Evolutionary conservation across 2,797 vertebrate genomes (phyloP).

Genomic region (Mormyrus hasselquistii): DNA sequence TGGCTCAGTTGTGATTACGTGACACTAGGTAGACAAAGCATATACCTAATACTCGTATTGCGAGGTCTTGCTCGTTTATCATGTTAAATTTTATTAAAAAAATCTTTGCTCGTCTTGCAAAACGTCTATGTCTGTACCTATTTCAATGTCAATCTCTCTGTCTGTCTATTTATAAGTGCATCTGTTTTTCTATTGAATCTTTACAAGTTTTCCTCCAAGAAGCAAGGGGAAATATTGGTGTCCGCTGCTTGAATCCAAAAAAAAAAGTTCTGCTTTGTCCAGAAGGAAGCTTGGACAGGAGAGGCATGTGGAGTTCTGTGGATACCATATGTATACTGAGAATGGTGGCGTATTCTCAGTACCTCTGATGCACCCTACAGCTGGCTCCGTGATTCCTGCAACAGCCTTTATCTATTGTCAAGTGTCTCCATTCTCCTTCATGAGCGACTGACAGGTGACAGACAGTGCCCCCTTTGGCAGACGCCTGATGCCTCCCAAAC

Average conservation of each 20-base stretch:
- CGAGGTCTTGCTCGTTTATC: neutral
- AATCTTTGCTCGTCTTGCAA: neutral
- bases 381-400: neutral
- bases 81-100: neutral
- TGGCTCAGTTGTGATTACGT: neutral
- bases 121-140: neutral
- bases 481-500: neutral
- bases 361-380: neutral
- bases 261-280: neutral
- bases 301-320: neutral
- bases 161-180: neutral
- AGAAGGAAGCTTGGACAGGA: neutral
- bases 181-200: neutral
- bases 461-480: neutral
- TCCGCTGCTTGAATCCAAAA: neutral
- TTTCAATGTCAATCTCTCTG: neutral
- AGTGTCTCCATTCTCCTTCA: neutral
- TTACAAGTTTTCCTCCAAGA: neutral
- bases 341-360: neutral
- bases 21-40: neutral
- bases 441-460: neutral
- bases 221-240: neutral
- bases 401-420: neutral
- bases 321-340: neutral
- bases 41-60: neutral